A percentile compares a stretch with the other conserved stretches of the same genome.
These are phyloP conservation scores for Ploceus nigricollis DNA, from an alignment of 2,113 vertebrate genomes.

Conservation along the genomic window DNA sequence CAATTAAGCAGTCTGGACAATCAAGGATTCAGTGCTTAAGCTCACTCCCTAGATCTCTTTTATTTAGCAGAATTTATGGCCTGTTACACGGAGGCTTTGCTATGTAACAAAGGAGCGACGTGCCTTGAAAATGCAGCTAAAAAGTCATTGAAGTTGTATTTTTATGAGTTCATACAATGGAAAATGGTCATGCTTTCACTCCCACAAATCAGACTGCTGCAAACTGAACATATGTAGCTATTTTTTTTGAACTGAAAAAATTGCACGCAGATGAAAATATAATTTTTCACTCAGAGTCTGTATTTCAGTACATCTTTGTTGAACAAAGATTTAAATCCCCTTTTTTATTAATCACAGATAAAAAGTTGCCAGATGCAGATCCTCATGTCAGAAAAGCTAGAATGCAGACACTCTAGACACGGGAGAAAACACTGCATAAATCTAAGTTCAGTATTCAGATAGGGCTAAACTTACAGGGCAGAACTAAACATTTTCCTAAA, in stretches of 20 bases:
- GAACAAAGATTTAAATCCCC: neutral
- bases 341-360: neutral
- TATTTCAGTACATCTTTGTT: neutral
- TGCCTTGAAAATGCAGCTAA: constrained; percentile 45
- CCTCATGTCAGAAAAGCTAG: neutral
- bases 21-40: constrained; percentile 33
- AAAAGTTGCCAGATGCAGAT: neutral
- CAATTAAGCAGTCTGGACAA: constrained; percentile 45
- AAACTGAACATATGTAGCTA: neutral
- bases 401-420: neutral
- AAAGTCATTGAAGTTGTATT: constrained; percentile 33
- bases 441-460: neutral
- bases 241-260: neutral
- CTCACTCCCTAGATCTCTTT: constrained; percentile 34
- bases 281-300: neutral
- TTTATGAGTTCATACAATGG: constrained; percentile 12
- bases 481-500: neutral
- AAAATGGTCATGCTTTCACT: neutral
- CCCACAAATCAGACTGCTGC: neutral
- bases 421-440: neutral
- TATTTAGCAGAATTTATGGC: constrained; percentile 52
- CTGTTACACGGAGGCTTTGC: constrained; percentile 31
- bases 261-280: neutral
- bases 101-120: constrained; percentile 24
- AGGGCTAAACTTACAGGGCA: neutral